Conservation (phyloP, 2,113 vertebrate species). For the Ptyas mucosa region DNA sequence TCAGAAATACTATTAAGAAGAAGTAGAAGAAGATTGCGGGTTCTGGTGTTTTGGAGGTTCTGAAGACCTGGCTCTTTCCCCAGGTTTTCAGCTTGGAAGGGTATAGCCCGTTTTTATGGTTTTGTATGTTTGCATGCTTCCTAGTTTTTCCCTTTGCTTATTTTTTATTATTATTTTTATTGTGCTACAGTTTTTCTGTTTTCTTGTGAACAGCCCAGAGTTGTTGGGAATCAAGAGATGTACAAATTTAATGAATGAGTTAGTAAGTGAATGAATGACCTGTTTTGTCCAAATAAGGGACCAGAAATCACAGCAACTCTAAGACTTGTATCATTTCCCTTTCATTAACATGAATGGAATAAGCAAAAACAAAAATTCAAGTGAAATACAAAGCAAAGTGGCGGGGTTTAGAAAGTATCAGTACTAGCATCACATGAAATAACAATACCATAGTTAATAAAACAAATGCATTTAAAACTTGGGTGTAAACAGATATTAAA, state of each 20-base stretch:
- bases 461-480: background rate
- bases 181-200: background rate
- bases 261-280: background rate
- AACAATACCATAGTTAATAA: background rate
- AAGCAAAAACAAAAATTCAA: background rate
- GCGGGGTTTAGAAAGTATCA: background rate
- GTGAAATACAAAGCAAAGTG: background rate
- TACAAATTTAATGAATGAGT: background rate
- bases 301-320: background rate
- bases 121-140: background rate
- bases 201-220: background rate
- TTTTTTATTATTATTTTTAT: background rate
- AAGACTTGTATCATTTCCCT: background rate
- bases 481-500: background rate
- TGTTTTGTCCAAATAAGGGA: background rate
- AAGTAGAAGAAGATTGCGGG: background rate
- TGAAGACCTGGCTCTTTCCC: background rate
- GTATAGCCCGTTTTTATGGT: background rate
- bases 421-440: background rate
- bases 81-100: background rate
- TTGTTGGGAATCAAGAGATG: background rate
- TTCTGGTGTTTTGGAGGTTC: background rate
- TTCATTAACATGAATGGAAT: background rate
- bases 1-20: background rate
- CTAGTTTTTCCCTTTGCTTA: background rate